Percentiles rank a stretch among this genome's conserved stretches.
phyloP scores from a whole-genome alignment of 2,113 vertebrate genomes.

The Odontophorus gujanensis region DNA sequence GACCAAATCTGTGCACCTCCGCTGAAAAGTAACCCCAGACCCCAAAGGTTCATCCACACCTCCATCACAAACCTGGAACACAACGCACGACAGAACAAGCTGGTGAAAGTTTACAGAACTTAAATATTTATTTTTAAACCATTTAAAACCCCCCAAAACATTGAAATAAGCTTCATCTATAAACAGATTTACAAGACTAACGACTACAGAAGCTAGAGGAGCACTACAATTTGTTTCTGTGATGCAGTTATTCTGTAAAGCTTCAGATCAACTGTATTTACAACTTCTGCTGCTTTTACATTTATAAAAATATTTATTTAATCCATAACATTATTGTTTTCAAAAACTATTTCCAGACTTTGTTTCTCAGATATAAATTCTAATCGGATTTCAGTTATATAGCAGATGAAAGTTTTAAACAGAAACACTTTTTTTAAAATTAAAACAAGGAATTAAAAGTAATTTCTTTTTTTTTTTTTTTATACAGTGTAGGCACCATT shows the following conservation, averaged over 20 bases:
- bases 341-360: constrained; percentile 82
- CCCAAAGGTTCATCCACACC: neutral
- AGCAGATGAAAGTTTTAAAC: constrained; percentile 77
- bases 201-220: constrained; percentile 77
- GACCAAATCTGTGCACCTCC: neutral
- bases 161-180: constrained; percentile 80
- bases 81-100: constrained; percentile 28
- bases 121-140: constrained; percentile 91
- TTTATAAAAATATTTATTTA: constrained; percentile 88
- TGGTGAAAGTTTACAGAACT: constrained; percentile 78
- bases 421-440: constrained; percentile 75
- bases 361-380: constrained; percentile 78
- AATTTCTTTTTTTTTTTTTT: constrained; percentile 44
- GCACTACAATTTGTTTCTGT: constrained; percentile 72
- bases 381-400: constrained; percentile 76
- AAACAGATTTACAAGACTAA: constrained; percentile 85
- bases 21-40: neutral
- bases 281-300: constrained; percentile 82
- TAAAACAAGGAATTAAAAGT: constrained; percentile 79
- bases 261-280: constrained; percentile 85
- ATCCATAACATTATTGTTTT: constrained; percentile 83
- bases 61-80: neutral
- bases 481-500: constrained; percentile 81
- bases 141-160: constrained; percentile 74
- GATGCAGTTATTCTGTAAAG: constrained; percentile 80